phyloP scores from a whole-genome alignment of 2,888 invertebrate genomes.

The Epistrophella euchroma region DNA sequence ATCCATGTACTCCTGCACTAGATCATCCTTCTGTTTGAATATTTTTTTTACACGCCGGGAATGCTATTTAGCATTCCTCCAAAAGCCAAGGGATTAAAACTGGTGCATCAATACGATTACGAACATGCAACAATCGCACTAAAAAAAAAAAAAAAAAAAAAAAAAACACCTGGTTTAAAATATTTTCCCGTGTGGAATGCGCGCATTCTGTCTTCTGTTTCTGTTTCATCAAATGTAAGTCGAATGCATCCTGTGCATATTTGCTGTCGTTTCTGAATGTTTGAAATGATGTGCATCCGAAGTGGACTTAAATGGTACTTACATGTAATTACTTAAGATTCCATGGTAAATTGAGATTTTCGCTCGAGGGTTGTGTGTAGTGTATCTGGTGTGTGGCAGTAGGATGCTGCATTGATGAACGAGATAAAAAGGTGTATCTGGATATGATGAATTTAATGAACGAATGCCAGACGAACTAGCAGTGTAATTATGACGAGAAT shows the following conservation, averaged over 20 bases:
- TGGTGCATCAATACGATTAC: slow-evolving; percentile 65
- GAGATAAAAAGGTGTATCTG: slow-evolving; percentile 31
- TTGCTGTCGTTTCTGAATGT: background rate
- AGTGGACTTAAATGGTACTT: slow-evolving; percentile 74
- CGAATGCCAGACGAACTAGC: slow-evolving; percentile 36
- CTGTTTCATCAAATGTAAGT: background rate
- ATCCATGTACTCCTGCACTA: slow-evolving; percentile 22
- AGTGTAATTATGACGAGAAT: slow-evolving; percentile 37
- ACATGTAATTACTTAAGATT: slow-evolving; percentile 70
- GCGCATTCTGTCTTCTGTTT: slow-evolving; percentile 4
- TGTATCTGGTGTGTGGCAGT: background rate
- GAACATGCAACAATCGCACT: slow-evolving; percentile 55
- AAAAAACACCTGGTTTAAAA: slow-evolving; percentile 38
- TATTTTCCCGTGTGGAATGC: slow-evolving; percentile 49
- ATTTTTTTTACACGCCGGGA: slow-evolving; percentile 59
- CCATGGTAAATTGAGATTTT: slow-evolving; percentile 63
- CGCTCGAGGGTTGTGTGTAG: slow-evolving; percentile 27
- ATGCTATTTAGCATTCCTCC: slow-evolving; percentile 64
- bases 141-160: background rate
- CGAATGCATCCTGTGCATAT: slow-evolving; percentile 30
- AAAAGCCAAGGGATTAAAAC: slow-evolving; percentile 62
- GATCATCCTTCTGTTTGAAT: slow-evolving; percentile 44
- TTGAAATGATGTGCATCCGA: slow-evolving; percentile 40
- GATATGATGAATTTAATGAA: slow-evolving; percentile 57
- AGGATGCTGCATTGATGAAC: slow-evolving; percentile 30